Evolutionary conservation across 2,888 invertebrate genomes (phyloP), one percentile per base, ranked within the genome.

Genomic region (Andrena fulva): DNA sequence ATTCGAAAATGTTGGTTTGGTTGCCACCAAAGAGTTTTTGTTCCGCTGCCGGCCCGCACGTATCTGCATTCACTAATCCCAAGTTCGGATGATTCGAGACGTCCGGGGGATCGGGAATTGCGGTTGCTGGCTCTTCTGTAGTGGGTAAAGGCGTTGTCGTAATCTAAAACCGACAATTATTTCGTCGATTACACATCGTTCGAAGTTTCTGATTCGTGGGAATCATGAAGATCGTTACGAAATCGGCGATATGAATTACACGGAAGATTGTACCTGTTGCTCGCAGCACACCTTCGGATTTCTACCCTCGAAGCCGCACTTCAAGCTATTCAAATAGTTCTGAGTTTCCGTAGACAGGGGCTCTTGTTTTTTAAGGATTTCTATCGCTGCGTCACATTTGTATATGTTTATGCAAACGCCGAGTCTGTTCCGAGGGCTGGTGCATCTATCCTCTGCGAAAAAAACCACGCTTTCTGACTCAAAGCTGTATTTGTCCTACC

Each of bases 21-120:
- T 95, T 95, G 0, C 97, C 97, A 2, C 95, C 95, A 31, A 95
- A 94, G 64, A 97, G 95, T 87, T 95, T 95, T 64, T 95, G 94
- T 7, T 94, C 93, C 12, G 95, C 94, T 6, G 95, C 91, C 0
- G 92, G 92, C 0, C 97, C 97, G 89, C 97, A 97, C 0, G 93
- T 86, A n/a, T 87, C 80, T 16, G 86, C 73, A 56, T 94, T 91
- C 20, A 95, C 82, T 1, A 95, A 85, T 59, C 90, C 77, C 4
- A 94, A 69, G 81, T 95, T 95, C 8, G 90, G 91, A 73, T 95
- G 94, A 5, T 84, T 87, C 0, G 92, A 87, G 0, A 95, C 94
- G 77, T 95, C 92, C 8, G 94, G 93, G 2, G 92, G 91, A 12
- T 73, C 59, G 2, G 84, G 77, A 33, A 54, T 10, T 20, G 10